Base-by-base conservation (phyloP, 2,113 vertebrate genomes). In the Tyto alba region DNA sequence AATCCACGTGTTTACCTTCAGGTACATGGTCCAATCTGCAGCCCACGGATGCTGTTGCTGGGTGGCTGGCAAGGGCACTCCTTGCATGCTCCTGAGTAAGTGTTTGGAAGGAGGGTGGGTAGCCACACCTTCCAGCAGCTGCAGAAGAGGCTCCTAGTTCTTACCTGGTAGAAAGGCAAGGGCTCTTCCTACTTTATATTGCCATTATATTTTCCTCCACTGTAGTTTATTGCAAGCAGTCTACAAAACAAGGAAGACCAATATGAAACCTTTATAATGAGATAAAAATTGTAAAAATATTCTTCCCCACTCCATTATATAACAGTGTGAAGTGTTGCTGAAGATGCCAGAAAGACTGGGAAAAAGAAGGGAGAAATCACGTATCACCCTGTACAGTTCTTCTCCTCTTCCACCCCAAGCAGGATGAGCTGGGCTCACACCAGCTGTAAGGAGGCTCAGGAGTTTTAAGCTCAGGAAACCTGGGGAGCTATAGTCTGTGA, bases 381-480 rank as follows among this genome's bases (percentile, higher is more conserved):
- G 1, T 0, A 3, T 64, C 30, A 36, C 27, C 22, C 38, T 5
- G 9, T 15, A 32, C 22, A 22, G 23, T 13, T 77, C 63, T 56
- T 36, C 29, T 43, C 23, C 45, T 38, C 36, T 36, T 52, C 16
- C 32, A 9, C 10, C 0, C 0, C 19, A 3, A 4, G 27, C 25
- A 29, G 50, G 30, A 5, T 22, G 50, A 57, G 41, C 69, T 69
- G 53, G 23, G 63, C 71, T 89, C 63, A 13, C 68, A 64, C 40
- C 56, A 68, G 36, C 29, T 4, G 0, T 9, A 3, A 1, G 3
- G 36, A 10, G 14, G 13, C 23, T 80, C 7, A 7, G 76, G 50
- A 18, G 26, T 52, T 30, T 34, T 48, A 52, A 12, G 25, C 17
- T 17, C 56, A 41, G 36, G 40, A 62, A 45, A 4, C 16, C 18